Percentiles rank a stretch among this genome's conserved stretches.
phyloP scores from a whole-genome alignment of 2,113 vertebrate species.

The Macrotus californicus region DNA sequence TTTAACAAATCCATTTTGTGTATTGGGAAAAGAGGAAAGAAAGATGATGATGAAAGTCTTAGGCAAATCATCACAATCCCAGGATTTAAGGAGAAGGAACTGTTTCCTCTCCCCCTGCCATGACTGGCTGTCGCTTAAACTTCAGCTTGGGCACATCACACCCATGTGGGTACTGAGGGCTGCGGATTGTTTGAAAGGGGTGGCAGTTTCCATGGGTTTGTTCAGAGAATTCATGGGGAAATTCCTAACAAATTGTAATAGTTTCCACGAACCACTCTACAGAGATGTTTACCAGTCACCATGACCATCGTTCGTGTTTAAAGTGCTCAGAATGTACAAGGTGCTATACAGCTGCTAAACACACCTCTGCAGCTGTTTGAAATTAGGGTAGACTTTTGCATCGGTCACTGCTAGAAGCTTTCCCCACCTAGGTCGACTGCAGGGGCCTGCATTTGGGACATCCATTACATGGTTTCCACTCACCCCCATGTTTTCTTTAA shows the following conservation, averaged over 20 bases:
- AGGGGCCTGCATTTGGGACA: slow-evolving; percentile 4
- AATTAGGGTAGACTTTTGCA: slow-evolving; percentile 28
- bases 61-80: neutral
- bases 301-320: slow-evolving; percentile 5
- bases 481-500: slow-evolving; percentile 50
- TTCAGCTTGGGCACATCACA: neutral
- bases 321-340: slow-evolving; percentile 66
- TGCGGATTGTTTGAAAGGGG: neutral
- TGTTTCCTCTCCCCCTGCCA: too few relatives aligned
- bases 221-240: slow-evolving; percentile 51
- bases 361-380: slow-evolving; percentile 5
- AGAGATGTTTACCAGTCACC: slow-evolving; percentile 53
- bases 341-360: slow-evolving; percentile 57
- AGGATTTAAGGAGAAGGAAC: neutral
- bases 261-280: slow-evolving; percentile 57
- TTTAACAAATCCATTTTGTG: slow-evolving; percentile 15
- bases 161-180: slow-evolving; percentile 28
- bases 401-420: slow-evolving; percentile 29
- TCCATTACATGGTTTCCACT: slow-evolving; percentile 12
- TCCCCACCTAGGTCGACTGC: slow-evolving; percentile 8
- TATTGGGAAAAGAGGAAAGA: neutral
- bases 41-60: neutral
- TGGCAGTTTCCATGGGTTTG: slow-evolving; percentile 43
- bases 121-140: neutral
- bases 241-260: slow-evolving; percentile 50